A percentile compares a stretch with the other conserved stretches of the same genome.
phyloP scores from a whole-genome alignment of 2,888 invertebrate species.

The Caenorhabditis parvicauda region DNA sequence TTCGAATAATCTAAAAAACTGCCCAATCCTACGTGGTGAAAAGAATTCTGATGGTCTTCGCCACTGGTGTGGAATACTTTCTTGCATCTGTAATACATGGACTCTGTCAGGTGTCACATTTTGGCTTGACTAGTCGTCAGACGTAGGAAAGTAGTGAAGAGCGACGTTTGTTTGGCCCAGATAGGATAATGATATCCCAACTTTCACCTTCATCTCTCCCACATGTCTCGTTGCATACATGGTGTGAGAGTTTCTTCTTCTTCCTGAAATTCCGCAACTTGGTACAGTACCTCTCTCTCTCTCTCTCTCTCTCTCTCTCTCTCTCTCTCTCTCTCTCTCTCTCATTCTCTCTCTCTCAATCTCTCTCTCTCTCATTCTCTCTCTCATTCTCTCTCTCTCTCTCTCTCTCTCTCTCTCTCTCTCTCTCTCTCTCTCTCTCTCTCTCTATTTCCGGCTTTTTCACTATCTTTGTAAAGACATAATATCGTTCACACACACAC shows the following conservation, averaged over 20 bases:
- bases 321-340: slow-evolving; percentile 5
- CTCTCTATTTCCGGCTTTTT: slow-evolving; percentile 5
- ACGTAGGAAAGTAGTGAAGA: no score
- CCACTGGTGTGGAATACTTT: no score
- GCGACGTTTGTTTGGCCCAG: no score
- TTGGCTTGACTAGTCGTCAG: no score
- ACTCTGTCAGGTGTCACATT: no score
- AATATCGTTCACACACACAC: no score
- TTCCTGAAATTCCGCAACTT: not conserved
- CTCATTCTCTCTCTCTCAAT: slow-evolving; percentile 4
- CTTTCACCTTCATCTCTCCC: not conserved
- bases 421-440: slow-evolving; percentile 5
- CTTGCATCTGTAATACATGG: no score
- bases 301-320: slow-evolving; percentile 2
- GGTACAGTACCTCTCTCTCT: slow-evolving; percentile 5
- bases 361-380: not conserved
- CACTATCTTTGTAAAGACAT: not conserved
- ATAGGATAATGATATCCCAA: no score
- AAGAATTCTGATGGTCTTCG: no score
- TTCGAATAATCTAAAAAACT: no score
- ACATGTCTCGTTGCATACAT: not conserved
- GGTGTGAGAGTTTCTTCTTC: not conserved
- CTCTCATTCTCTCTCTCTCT: slow-evolving; percentile 12
- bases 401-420: not conserved
- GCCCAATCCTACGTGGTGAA: no score